These are phyloP conservation scores for Acanthosoma haemorrhoidale DNA, from an alignment of 2,888 invertebrate genomes.

Conservation along the genomic window DNA sequence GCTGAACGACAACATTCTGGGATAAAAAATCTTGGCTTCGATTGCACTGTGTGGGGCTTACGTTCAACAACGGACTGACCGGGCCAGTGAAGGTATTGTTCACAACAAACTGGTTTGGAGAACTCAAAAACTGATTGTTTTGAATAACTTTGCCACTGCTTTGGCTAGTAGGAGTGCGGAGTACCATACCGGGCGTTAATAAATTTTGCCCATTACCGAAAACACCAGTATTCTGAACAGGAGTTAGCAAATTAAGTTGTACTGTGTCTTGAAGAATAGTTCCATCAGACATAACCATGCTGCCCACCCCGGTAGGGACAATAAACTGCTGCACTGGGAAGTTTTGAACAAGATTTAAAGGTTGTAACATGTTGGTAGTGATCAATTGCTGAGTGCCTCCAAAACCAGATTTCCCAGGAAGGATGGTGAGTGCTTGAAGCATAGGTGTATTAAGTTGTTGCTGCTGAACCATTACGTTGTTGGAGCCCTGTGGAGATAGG, in stretches of 20 bases:
- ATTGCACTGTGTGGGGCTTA: slow-evolving; percentile 55
- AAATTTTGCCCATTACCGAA: slow-evolving; percentile 61
- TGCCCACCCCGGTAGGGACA: slow-evolving; percentile 72
- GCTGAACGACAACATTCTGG: slow-evolving; percentile 57
- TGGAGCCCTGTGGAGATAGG: slow-evolving; percentile 58
- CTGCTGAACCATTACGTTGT: slow-evolving; percentile 46
- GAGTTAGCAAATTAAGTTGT: slow-evolving; percentile 60
- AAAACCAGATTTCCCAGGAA: slow-evolving; percentile 58
- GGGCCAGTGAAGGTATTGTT: slow-evolving; percentile 43
- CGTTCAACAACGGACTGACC: slow-evolving; percentile 65
- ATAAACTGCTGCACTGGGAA: slow-evolving; percentile 79
- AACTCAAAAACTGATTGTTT: slow-evolving; percentile 41
- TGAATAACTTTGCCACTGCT: slow-evolving; percentile 44
- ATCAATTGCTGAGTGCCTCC: slow-evolving; percentile 63
- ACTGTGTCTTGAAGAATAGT: slow-evolving; percentile 67
- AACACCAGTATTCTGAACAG: slow-evolving; percentile 56
- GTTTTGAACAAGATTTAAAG: slow-evolving; percentile 73
- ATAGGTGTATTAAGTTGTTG: slow-evolving; percentile 54
- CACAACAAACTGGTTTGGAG: slow-evolving; percentile 42
- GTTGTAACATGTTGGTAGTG: slow-evolving; percentile 60
- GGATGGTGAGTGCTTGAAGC: slow-evolving; percentile 69
- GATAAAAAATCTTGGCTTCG: slow-evolving; percentile 43
- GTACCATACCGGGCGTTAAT: slow-evolving; percentile 69
- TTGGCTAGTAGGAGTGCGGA: slow-evolving; percentile 63
- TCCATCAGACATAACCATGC: slow-evolving; percentile 78